Evolutionary conservation across 2,113 vertebrate genomes (phyloP), one percentile per base, ranked within the genome.

Genomic region (Hippocampus zosterae): DNA sequence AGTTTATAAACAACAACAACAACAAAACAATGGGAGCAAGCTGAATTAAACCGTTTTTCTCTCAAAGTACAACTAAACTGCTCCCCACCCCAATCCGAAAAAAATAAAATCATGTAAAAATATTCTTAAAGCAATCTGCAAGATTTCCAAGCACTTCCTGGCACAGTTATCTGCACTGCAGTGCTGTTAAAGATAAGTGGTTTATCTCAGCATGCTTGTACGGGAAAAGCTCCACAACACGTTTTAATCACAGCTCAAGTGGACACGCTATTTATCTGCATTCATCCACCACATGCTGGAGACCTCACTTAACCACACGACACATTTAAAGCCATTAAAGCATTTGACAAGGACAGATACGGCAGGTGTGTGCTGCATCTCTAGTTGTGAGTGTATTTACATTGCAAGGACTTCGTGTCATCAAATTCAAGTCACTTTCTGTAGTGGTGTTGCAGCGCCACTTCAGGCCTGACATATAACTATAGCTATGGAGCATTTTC

Each of bases 181-280:
- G 62, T 2, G 21, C 18, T 64, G 67, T 41, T 64, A 77, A 68
- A 80, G 16, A 70, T 73, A 75, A 67, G 15, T 61, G 73, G 68
- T 59, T 44, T 21, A 33, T 74, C 64, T 70, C 67, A 67, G 57
- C 69, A 41, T 70, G 67, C 68, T 65, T 65, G 27, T 68, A 4
- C 21, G 44, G 15, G 23, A 67, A 73, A 67, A 73, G 42, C 64
- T 61, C 33, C 67, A 40, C 63, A 16, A 57, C 40, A 69, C 19
- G 21, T 62, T 21, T 70, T 67, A 77, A 65, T 65, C 67, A 37
- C 23, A 67, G 59, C 57, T 13, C 52, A 57, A 65, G 65, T 10
- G 10, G 73, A 69, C 48, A 23, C 9, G 2, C 0, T 23, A 23
- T 55, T 55, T 23, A 11, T 10, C n/a, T 23, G 19, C n/a, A 55